These are phyloP conservation scores for Eulithis testata DNA, from an alignment of 2,888 invertebrate species.

Conservation along the genomic window DNA sequence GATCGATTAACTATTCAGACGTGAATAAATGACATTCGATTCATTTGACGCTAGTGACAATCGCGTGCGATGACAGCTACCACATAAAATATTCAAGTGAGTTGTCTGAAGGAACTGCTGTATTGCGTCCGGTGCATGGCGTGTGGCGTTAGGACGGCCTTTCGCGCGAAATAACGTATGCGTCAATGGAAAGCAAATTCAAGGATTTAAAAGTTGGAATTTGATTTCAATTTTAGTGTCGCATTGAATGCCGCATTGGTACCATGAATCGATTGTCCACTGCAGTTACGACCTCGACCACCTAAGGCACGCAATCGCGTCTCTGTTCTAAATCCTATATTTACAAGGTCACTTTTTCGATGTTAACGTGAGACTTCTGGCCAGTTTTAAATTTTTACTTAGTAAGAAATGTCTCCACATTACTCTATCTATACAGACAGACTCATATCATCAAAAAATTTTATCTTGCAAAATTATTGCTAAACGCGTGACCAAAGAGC, in stretches of 20 bases:
- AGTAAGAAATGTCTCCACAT: too few relatives aligned
- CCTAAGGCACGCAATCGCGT: conserved; percentile 77
- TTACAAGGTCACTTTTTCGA: conserved; percentile 29
- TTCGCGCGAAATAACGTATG: conserved; percentile 22
- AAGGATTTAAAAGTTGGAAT: conserved; percentile 53
- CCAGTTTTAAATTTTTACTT: too few relatives aligned
- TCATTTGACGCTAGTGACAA: conserved; percentile 53
- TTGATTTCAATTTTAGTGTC: conserved; percentile 70
- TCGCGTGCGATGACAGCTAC: conserved; percentile 50
- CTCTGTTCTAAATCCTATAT: conserved; percentile 60
- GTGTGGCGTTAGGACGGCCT: conserved; percentile 10
- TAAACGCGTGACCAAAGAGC: conserved; percentile 18
- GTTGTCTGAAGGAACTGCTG: conserved; percentile 42
- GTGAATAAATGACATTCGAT: conserved; percentile 57
- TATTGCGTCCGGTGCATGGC: conserved; percentile 46
- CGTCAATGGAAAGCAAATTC: conserved; percentile 51
- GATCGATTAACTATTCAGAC: conserved; percentile 53
- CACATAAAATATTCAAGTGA: conserved; percentile 39
- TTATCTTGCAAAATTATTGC: conserved; percentile 14
- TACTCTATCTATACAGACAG: background rate
- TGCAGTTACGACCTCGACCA: conserved; percentile 78
- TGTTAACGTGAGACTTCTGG: too few relatives aligned
- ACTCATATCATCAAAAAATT: background rate
- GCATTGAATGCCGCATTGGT: conserved; percentile 77
- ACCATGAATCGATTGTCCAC: conserved; percentile 79